Evolutionary conservation across 2,888 invertebrate genomes (phyloP), one percentile per base, ranked within the genome.

Genomic region (Caenorhabditis sulstoni): DNA sequence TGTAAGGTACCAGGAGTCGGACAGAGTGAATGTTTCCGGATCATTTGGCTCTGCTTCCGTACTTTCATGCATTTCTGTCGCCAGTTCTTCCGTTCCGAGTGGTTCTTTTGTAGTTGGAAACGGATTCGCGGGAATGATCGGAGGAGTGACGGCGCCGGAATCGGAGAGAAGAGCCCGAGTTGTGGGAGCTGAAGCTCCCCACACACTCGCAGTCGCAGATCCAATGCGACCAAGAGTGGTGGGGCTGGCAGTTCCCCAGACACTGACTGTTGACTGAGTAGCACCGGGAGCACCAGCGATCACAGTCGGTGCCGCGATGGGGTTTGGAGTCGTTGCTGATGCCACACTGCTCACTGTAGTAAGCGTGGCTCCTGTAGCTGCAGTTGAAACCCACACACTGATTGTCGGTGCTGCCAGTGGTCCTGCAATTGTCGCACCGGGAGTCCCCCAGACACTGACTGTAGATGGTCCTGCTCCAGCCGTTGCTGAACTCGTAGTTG

Each of bases 21-120:
- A 71, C 16, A 71, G 59, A 8, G 71, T 62, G 20, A 64, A 71
- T 9, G 71, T 64, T 41, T 71, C 62, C 1, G 71, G 57, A 44
- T 44, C 53, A 5, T 2, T 50, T 7, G 44, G 29, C 47, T 53
- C 59, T n/a, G 44, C 50, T 9, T 70, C 70, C 1, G 70, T 53
- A 16, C 23, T 44, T 2, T 45, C 9, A n/a, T 50, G 29, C 3
- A 23, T 35, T 20, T 62, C 62, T 3, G 61, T 70, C n/a, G 47
- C 47, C 12, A 22, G 39, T 41, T 35, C 22, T n/a, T 11, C 49
- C 3, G 39, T 11, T 29, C 35, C 47, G 35, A 66, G 37, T 16
- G 66, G 49, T 8, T 49, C 8, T 7, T n/a, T 39, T 7, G 41
- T 50, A 3, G 59, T 41, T 12, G 18, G 12, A 3, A n/a, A 12